Evolutionary conservation across 2,797 vertebrate species (phyloP).

Genomic region (Tarsius wallacei): DNA sequence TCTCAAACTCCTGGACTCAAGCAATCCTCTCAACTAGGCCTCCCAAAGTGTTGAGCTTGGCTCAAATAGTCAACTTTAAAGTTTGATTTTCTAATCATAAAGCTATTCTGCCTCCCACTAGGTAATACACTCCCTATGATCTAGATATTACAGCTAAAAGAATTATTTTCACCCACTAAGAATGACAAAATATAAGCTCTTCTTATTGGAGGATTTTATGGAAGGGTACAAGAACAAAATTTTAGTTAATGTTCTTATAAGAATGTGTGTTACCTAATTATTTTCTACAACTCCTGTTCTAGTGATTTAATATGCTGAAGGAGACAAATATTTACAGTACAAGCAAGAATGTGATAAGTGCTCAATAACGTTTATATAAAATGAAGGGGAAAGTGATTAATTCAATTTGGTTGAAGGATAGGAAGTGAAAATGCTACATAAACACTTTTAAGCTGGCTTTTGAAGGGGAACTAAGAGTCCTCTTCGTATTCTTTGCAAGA

Average conservation of each 20-base stretch:
- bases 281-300: not conserved
- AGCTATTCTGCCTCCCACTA: not conserved
- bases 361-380: not conserved
- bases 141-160: not conserved
- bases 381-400: not conserved
- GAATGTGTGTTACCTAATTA: not conserved
- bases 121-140: not conserved
- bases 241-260: not conserved
- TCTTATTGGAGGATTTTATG: constrained; percentile 6
- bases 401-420: not conserved
- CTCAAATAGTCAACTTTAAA: not conserved
- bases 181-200: not conserved
- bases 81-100: not conserved
- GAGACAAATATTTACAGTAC: not conserved
- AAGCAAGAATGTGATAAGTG: not conserved
- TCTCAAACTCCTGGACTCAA: no score
- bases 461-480: not conserved
- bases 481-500: not conserved
- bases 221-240: not conserved
- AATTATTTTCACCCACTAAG: not conserved
- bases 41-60: no score
- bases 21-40: no score
- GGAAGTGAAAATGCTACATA: not conserved
- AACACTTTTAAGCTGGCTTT: not conserved
- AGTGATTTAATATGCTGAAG: not conserved